phyloP scores from a whole-genome alignment of 2,888 invertebrate genomes.

The Rotaria magnacalcarata region DNA sequence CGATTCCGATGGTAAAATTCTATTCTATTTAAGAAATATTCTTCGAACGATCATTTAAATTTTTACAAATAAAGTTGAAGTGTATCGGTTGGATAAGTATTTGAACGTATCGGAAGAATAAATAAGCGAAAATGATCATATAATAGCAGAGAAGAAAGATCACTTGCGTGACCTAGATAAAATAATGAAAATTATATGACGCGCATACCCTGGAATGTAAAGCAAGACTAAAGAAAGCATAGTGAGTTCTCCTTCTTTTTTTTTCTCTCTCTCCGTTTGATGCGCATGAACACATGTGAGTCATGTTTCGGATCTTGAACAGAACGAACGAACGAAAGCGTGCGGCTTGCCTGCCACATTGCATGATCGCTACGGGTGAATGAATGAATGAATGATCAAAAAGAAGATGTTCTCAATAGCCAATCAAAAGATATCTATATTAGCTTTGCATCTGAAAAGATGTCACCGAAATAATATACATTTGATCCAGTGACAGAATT shows the following conservation, averaged over 20 bases:
- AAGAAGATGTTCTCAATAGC: background rate
- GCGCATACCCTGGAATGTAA: background rate
- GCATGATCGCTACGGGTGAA: too few relatives aligned
- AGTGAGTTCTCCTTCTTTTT: background rate
- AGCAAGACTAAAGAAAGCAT: background rate
- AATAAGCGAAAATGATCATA: background rate
- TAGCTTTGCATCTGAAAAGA: background rate
- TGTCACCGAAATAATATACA: background rate
- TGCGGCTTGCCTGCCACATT: too few relatives aligned
- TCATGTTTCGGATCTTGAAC: background rate
- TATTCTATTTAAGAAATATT: too few relatives aligned
- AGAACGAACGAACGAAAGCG: too few relatives aligned
- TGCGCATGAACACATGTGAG: background rate
- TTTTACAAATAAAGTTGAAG: too few relatives aligned
- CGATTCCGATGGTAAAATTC: too few relatives aligned
- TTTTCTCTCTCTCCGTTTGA: background rate
- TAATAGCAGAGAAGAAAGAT: background rate
- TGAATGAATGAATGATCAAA: background rate
- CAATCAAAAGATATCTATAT: background rate
- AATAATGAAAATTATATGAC: background rate
- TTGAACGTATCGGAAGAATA: background rate
- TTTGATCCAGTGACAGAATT: too few relatives aligned
- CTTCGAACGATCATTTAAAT: too few relatives aligned
- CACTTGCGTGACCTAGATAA: background rate
- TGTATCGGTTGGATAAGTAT: too few relatives aligned